Percentiles rank a stretch among this genome's conserved stretches.
phyloP scores from a whole-genome alignment of 2,113 vertebrate species.

The Halcyon malimbica region DNA sequence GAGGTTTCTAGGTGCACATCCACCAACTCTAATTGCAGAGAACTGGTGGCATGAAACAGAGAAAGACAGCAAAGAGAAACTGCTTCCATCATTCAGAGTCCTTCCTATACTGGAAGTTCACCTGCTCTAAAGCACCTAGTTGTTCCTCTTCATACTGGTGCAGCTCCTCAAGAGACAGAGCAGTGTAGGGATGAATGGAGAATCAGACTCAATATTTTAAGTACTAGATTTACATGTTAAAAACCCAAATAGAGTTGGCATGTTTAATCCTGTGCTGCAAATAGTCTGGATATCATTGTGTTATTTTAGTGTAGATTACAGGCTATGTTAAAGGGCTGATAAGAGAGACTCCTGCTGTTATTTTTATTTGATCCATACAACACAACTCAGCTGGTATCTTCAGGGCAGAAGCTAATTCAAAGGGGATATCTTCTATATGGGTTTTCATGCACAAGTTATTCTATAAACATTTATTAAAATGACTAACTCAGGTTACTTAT shows the following conservation, averaged over 20 bases:
- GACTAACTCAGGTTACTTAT: neutral
- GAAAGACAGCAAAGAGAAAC: slow-evolving; percentile 28
- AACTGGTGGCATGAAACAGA: neutral
- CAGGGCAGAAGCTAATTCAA: neutral
- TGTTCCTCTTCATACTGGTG: neutral
- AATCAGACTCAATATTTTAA: neutral
- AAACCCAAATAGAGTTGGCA: neutral
- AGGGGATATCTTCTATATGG: neutral
- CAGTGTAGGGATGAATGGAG: neutral
- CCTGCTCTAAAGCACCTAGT: neutral
- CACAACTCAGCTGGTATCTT: neutral
- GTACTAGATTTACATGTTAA: neutral
- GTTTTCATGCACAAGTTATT: neutral
- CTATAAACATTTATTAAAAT: neutral
- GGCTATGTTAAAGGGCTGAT: neutral
- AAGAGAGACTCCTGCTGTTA: neutral
- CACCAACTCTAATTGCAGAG: slow-evolving; percentile 26
- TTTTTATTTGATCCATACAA: neutral
- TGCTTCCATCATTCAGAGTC: neutral
- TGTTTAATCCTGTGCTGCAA: neutral
- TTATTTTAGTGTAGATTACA: neutral
- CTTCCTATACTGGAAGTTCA: neutral
- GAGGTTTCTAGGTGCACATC: slow-evolving; percentile 6
- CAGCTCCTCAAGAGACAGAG: neutral
- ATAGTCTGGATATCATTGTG: neutral